Base-by-base conservation (phyloP, 2,797 vertebrate species). In the Ceryle rudis region DNA sequence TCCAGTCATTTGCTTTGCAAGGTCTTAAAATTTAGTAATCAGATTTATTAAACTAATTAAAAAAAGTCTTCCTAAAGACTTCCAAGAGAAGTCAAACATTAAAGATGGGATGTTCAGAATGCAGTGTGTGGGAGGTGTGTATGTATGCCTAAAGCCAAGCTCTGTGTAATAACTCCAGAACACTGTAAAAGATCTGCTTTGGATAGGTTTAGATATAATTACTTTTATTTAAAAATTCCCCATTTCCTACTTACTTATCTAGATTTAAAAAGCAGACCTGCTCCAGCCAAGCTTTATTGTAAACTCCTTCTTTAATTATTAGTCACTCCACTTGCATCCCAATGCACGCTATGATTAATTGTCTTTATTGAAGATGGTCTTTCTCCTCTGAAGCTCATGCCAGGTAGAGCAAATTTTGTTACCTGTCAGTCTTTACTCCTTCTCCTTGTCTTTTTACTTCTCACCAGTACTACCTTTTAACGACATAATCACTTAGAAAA, bases 191-290 rank as follows among this genome's bases (percentile, higher is more conserved):
- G 54, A 86, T 31, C 33, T 16, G 33, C 35, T 75, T 92, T 95
- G 66, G 39, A 23, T 61, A 61, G 14, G 29, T 73, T 85, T 71
- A 52, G 47, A 85, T 92, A 31, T 21, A 64, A 64, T 80, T 64
- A 55, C 60, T 20, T 86, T 51, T 71, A 77, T 80, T 92, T 82
- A 33, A 61, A 12, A 91, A 67, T 87, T 83, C 14, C 6, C 21
- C 20, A 11, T 54, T 94, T 94, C 54, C 19, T 89, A 65, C n/a
- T 93, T 92, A 80, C 31, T 73, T 89, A 61, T 26, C 74, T 91
- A 86, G 65, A 78, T 73, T 35, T 89, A 37, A 87, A 93, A 79
- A 79, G 22, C 31, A 18, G 35, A 28, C 47, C n/a, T 93, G 52
- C 41, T 78, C 1, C 26, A 94, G 64, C 62, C 46, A 60, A 86